Conservation (phyloP, 2,888 invertebrate genomes). For the Drosophila mettleri region DNA sequence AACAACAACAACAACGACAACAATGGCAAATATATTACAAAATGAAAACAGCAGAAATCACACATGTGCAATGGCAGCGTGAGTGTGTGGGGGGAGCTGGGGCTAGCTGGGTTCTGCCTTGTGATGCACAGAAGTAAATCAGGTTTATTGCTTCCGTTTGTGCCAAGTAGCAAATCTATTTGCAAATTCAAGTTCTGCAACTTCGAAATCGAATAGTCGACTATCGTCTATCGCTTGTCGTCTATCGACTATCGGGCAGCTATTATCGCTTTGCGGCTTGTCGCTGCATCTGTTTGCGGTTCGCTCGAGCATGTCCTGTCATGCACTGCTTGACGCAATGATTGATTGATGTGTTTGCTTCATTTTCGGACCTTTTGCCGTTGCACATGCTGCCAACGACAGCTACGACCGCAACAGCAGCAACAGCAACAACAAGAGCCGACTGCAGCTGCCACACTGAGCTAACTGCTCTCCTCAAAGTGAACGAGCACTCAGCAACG, state of each 20-base stretch:
- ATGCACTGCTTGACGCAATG: constrained; percentile 58
- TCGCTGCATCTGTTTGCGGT: constrained; percentile 5
- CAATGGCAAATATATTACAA: constrained; percentile 31
- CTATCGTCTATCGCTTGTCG: background rate
- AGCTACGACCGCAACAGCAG: constrained; percentile 42
- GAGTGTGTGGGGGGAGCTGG: constrained; percentile 3
- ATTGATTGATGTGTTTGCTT: constrained; percentile 52
- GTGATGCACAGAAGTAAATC: constrained; percentile 44
- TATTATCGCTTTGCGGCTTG: constrained; percentile 13
- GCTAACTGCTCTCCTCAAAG: constrained; percentile 5
- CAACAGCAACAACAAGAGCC: constrained; percentile 34
- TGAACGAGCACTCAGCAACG: constrained; percentile 7
- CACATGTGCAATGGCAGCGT: constrained; percentile 12
- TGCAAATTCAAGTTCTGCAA: constrained; percentile 14
- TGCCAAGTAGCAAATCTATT: constrained; percentile 16
- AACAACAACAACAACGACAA: background rate
- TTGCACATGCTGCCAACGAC: constrained; percentile 23
- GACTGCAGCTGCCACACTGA: constrained; percentile 6
- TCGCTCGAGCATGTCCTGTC: constrained; percentile 39
- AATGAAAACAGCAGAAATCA: constrained; percentile 32
- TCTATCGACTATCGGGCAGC: constrained; percentile 33
- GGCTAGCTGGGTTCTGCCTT: no score
- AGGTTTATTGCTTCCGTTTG: constrained; percentile 48
- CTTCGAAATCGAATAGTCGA: constrained; percentile 23
- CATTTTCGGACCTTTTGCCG: constrained; percentile 19